Percentiles rank a stretch among this genome's conserved stretches.
These are phyloP conservation scores for Scaptomyza caliginosa DNA, from an alignment of 2,888 invertebrate genomes.

Conservation along the genomic window DNA sequence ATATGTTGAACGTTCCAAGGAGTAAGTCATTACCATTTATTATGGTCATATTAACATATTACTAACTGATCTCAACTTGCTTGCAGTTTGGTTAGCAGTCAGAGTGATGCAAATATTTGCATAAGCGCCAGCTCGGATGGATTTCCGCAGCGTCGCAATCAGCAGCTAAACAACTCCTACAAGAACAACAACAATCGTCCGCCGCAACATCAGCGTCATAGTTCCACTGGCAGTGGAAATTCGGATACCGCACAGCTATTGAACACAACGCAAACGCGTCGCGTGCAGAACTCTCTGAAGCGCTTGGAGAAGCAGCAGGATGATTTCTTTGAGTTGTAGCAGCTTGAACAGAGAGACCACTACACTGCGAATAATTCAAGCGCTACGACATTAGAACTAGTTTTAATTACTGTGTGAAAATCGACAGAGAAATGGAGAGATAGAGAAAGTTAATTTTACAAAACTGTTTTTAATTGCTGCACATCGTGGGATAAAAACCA, in stretches of 20 bases:
- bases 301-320: conserved; percentile 93
- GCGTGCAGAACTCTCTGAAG: conserved; percentile 91
- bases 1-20: conserved; percentile 92
- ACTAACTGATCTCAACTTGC: neutral
- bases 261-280: conserved; percentile 91
- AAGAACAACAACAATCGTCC: conserved; percentile 77
- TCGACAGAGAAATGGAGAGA: conserved; percentile 2
- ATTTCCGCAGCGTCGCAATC: conserved; percentile 74
- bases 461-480: conserved; percentile 66
- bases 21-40: too few species aligned
- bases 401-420: conserved; percentile 40
- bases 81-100: conserved; percentile 80
- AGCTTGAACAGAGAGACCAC: conserved; percentile 65
- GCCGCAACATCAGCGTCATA: conserved; percentile 79
- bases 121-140: conserved; percentile 72
- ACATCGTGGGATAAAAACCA: conserved; percentile 14
- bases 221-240: conserved; percentile 85
- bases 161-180: conserved; percentile 81
- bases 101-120: conserved; percentile 82
- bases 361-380: conserved; percentile 16
- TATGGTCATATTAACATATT: too few species aligned
- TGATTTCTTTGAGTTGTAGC: conserved; percentile 96
- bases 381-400: conserved; percentile 44
- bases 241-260: conserved; percentile 83
- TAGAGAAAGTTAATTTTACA: conserved; percentile 54